Base-by-base conservation (phyloP, 1,140 invertebrate species). In the Lepidostoma basale region DNA sequence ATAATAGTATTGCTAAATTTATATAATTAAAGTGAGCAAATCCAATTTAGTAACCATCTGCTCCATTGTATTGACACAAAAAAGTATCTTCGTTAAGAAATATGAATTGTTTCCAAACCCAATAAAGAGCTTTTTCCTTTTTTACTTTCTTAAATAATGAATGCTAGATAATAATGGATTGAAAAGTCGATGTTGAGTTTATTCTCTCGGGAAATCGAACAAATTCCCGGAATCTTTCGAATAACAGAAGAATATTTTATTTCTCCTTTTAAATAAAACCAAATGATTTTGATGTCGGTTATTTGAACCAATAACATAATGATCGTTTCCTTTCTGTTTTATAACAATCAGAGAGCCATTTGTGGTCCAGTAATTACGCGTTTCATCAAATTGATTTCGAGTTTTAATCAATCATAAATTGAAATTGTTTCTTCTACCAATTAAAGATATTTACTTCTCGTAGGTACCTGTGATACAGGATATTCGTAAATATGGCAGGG, bases 131-230 rank as follows among this genome's bases (percentile, higher is more conserved):
- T 25, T 49, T 49, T 49, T 25, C 26, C 6, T 49, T 25, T 23
- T n/a, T 49, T 49, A 49, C 26, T 14, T 49, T 25, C 23, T n/a
- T n/a, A 49, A 49, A n/a, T 26, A 28, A 49, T 25, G 45, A 49
- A 12, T 28, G 22, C 20, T 28, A 49, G 45, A 49, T 25, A 26
- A 49, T 49, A 25, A 49, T 25, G 23, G 25, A 28, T 49, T 49
- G 23, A 25, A 28, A 49, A 49, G 20, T 23, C 3, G 23, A 49
- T 49, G 23, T 25, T n/a, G 5, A 28, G 22, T 49, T 49, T 49
- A 26, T 49, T 49, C 45, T 25, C 45, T 2, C 8, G 45, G 45
- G 45, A 49, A 49, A 49, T 49, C 12, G 45, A n/a, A 10, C 20
- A 26, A 49, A n/a, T n/a, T 49, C 45, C 16, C 20, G 26, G 45